These are phyloP conservation scores for Chrysemys picta DNA, from an alignment of 2,113 vertebrate species.

Conservation along the genomic window DNA sequence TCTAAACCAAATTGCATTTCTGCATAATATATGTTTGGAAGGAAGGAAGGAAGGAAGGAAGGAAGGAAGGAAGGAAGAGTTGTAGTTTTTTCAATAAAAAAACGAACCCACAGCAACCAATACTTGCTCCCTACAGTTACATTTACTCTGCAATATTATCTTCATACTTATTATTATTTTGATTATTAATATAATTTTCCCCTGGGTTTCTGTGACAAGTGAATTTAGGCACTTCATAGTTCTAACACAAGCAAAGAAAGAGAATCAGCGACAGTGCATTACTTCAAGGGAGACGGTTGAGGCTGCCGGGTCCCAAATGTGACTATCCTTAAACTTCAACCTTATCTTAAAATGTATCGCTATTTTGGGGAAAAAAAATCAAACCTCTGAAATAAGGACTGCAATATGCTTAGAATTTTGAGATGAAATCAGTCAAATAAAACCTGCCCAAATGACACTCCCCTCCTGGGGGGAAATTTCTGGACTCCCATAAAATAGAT, in stretches of 20 bases:
- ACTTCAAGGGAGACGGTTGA: neutral
- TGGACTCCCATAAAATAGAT: neutral
- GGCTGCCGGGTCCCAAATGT: neutral
- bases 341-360: neutral
- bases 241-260: conserved; percentile 11
- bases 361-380: neutral
- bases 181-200: neutral
- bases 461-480: conserved; percentile 35
- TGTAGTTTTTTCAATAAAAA: neutral
- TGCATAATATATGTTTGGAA: neutral
- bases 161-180: neutral
- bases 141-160: neutral
- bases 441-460: neutral
- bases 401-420: neutral
- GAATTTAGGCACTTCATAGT: neutral
- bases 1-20: neutral
- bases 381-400: conserved; percentile 9
- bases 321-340: neutral
- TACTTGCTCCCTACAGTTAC: neutral
- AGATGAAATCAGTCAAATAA: conserved; percentile 54
- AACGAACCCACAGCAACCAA: neutral
- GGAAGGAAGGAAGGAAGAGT: neutral
- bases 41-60: neutral
- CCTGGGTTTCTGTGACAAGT: fast-evolving
- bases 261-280: neutral